A percentile compares a stretch with the other conserved stretches of the same genome.
phyloP scores from a whole-genome alignment of 92 coral and sea anemone genomes.

The Blastomussa wellsi region DNA sequence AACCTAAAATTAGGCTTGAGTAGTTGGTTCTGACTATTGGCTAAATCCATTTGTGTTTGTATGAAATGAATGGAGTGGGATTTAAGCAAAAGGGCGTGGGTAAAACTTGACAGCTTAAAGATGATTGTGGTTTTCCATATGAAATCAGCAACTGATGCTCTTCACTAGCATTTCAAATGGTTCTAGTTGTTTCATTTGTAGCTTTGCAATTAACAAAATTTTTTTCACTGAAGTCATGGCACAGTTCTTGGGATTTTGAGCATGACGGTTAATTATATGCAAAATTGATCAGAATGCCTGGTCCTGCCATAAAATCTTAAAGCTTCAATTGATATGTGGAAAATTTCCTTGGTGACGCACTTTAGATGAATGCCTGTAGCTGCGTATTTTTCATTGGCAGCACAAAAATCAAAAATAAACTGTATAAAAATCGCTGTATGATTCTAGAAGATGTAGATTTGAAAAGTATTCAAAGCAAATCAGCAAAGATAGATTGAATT shows the following conservation, averaged over 20 bases:
- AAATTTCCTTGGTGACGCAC: background rate
- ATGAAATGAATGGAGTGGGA: background rate
- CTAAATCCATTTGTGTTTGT: conserved; percentile 1
- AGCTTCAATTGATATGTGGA: background rate
- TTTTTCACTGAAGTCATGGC: background rate
- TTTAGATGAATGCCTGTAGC: background rate
- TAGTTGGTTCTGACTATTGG: background rate
- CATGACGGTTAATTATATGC: background rate
- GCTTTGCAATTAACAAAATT: background rate
- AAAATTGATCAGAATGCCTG: background rate
- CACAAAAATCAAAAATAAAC: background rate
- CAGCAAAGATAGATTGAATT: background rate
- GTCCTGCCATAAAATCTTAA: background rate
- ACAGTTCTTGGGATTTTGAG: background rate
- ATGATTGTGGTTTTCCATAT: background rate
- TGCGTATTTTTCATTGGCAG: background rate
- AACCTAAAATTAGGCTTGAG: background rate
- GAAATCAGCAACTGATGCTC: background rate
- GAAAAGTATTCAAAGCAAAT: background rate
- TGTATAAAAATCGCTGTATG: background rate
- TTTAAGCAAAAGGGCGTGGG: background rate
- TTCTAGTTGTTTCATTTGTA: background rate
- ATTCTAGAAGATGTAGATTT: background rate
- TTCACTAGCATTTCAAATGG: background rate
- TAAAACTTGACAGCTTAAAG: background rate